Conservation (phyloP, 2,113 vertebrate genomes). For the Chamaea fasciata region DNA sequence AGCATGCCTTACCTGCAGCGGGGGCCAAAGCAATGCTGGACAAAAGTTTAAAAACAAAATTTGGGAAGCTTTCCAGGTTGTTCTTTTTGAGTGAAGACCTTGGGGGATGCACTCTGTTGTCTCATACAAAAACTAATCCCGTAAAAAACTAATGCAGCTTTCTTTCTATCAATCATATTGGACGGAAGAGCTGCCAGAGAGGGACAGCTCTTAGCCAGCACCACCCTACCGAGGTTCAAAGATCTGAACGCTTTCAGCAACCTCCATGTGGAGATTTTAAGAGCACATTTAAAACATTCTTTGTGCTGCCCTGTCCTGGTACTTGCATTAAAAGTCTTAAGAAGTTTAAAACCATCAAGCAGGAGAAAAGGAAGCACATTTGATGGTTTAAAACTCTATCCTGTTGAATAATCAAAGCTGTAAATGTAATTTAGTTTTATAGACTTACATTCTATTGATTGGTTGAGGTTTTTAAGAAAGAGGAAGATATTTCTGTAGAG, state of each 20-base stretch:
- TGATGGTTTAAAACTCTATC: neutral
- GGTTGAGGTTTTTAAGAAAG: neutral
- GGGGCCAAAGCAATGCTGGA: neutral
- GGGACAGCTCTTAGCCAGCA: neutral
- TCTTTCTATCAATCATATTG: neutral
- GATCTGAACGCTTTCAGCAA: slow-evolving; percentile 2
- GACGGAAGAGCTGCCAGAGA: neutral
- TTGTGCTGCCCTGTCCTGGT: neutral
- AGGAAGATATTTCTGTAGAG: neutral
- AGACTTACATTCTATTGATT: neutral
- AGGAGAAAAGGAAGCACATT: neutral
- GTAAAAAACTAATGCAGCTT: neutral
- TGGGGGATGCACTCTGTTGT: neutral
- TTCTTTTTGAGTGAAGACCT: neutral
- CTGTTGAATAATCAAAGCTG: slow-evolving; percentile 8
- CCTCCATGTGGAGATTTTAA: slow-evolving; percentile 21
- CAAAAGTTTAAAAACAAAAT: neutral
- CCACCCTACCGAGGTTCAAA: neutral
- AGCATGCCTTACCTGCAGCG: neutral
- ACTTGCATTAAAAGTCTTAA: slow-evolving; percentile 22
- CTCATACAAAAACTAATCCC: neutral
- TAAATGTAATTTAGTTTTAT: slow-evolving; percentile 14
- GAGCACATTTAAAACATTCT: neutral
- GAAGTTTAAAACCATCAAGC: slow-evolving; percentile 5
- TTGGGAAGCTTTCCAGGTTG: neutral